Percentiles rank a stretch among this genome's conserved stretches.
phyloP scores from a whole-genome alignment of 2,797 vertebrate species.

The Lacerta viridis region DNA sequence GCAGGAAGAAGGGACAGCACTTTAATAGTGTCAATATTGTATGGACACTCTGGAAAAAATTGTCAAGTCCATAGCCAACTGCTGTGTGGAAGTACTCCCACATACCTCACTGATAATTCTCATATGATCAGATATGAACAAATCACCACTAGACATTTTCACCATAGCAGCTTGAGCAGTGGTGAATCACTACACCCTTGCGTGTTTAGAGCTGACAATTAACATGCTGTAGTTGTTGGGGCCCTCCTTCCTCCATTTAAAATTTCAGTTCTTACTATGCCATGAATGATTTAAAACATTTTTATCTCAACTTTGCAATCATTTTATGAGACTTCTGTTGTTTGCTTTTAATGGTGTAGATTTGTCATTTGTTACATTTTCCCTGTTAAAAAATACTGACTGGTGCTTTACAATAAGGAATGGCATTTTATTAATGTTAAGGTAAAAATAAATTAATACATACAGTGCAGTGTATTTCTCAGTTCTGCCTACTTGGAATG shows the following conservation, averaged over 20 bases:
- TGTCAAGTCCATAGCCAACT: too few relatives aligned
- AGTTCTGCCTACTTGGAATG: constrained; percentile 3
- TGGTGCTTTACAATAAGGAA: background rate
- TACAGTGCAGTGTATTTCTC: background rate
- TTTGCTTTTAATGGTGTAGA: background rate
- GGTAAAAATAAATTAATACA: background rate
- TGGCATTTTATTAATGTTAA: background rate
- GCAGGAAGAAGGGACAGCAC: too few relatives aligned
- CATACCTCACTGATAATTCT: background rate
- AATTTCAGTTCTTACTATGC: background rate
- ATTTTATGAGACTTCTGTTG: background rate
- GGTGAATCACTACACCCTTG: background rate
- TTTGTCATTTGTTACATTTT: background rate
- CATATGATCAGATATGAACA: background rate
- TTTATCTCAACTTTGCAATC: background rate
- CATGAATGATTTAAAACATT: background rate
- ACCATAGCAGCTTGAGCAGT: background rate
- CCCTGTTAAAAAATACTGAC: background rate
- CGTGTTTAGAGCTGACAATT: background rate
- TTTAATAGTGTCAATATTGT: too few relatives aligned
- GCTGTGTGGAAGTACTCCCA: too few relatives aligned
- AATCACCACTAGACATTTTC: background rate
- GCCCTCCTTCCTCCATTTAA: background rate
- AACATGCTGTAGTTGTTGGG: background rate
- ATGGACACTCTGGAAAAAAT: too few relatives aligned